Evolutionary conservation across 37 sponge, comb jelly and placozoan genomes (phyloP).

Genomic region (Chondrosia reniformis): DNA sequence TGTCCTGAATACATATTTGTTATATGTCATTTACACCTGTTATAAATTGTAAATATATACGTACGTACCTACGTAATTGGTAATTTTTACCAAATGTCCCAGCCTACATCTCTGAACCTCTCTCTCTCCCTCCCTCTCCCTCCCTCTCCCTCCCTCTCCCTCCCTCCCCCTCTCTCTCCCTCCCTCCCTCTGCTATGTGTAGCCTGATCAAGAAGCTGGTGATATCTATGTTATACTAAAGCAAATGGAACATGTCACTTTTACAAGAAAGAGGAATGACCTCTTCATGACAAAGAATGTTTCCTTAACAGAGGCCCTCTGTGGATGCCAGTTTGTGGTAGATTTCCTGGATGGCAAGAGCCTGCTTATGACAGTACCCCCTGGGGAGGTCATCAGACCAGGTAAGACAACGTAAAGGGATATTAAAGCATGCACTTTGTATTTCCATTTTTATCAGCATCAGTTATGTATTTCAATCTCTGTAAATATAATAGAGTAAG

Average conservation of each 20-base stretch:
- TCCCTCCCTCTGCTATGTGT: neutral
- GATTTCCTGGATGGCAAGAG: conserved; percentile 77
- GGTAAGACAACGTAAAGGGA: too few relatives aligned
- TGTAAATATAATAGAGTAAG: too few relatives aligned
- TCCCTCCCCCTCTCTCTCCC: neutral
- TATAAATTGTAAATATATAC: too few relatives aligned
- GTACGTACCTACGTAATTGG: too few relatives aligned
- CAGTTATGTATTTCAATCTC: too few relatives aligned
- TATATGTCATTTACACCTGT: too few relatives aligned
- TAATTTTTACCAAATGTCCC: too few relatives aligned
- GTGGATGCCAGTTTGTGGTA: conserved; percentile 63
- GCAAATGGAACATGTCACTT: conserved; percentile 64
- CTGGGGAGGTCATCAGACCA: conserved; percentile 57
- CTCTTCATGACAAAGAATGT: conserved; percentile 80
- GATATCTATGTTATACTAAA: conserved; percentile 85
- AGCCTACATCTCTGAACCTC: too few relatives aligned
- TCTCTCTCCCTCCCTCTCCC: too few relatives aligned
- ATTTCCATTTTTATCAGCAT: too few relatives aligned
- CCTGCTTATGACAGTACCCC: conserved; percentile 46
- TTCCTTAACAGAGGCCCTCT: conserved; percentile 80
- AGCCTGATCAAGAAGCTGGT: conserved; percentile 85
- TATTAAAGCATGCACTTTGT: too few relatives aligned
- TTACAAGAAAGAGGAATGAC: conserved; percentile 60
- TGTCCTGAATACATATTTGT: too few relatives aligned
- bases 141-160: neutral